A percentile compares a stretch with the other conserved stretches of the same genome.
These are phyloP conservation scores for Amblyopsis rosae DNA, from an alignment of 2,113 vertebrate species.

Conservation along the genomic window DNA sequence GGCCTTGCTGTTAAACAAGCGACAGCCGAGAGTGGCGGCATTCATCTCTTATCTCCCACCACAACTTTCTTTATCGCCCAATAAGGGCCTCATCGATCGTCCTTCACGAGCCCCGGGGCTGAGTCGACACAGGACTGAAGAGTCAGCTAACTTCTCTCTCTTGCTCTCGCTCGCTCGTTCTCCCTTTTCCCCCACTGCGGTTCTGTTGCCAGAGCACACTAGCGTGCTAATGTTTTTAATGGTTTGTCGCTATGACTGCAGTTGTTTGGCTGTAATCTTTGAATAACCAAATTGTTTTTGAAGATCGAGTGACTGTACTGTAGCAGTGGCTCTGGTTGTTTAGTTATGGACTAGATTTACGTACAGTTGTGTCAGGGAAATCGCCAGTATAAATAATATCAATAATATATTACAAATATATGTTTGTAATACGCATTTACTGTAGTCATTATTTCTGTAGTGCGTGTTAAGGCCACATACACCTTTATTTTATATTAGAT, in stretches of 20 bases:
- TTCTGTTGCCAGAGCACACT: slow-evolving; percentile 7
- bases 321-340: too few species aligned
- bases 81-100: slow-evolving; percentile 48
- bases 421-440: too few species aligned
- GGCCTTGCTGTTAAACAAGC: background rate
- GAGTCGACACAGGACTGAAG: slow-evolving; percentile 41
- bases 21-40: background rate
- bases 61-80: slow-evolving; percentile 40
- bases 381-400: too few species aligned
- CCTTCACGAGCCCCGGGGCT: slow-evolving; percentile 8
- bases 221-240: too few species aligned
- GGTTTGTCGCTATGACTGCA: background rate
- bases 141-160: slow-evolving; percentile 23
- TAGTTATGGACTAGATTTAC: too few species aligned
- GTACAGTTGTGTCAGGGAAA: too few species aligned
- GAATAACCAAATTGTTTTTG: too few species aligned
- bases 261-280: background rate
- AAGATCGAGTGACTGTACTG: too few species aligned
- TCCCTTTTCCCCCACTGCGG: slow-evolving; percentile 33
- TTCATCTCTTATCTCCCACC: slow-evolving; percentile 21
- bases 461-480: too few species aligned
- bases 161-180: background rate
- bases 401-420: too few species aligned
- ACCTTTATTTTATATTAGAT: too few species aligned
- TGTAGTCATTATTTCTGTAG: too few species aligned